Conservation (phyloP, 2,888 invertebrate genomes). For the Synanthedon myopaeformis region DNA sequence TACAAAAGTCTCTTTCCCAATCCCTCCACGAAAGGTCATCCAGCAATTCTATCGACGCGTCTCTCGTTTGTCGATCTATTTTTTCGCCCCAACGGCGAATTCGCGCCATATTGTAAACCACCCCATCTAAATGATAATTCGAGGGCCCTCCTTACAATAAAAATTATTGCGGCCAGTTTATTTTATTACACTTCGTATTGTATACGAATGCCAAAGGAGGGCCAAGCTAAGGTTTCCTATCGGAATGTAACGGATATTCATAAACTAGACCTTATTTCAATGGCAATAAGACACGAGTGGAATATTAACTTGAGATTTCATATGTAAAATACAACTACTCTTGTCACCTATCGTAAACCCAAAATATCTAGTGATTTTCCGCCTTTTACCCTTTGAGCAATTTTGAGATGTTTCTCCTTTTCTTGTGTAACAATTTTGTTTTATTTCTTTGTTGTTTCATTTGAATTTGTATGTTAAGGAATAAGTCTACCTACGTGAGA, state of each 20-base stretch:
- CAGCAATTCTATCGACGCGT: constrained; percentile 49
- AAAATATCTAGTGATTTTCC: constrained; percentile 41
- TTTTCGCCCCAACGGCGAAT: constrained; percentile 39
- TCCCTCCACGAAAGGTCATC: constrained; percentile 30
- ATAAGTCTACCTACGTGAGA: too few relatives aligned
- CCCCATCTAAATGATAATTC: constrained; percentile 70
- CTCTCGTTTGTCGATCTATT: constrained; percentile 37
- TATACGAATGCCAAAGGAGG: constrained; percentile 39
- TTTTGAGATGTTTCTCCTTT: constrained; percentile 17
- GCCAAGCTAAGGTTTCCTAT: constrained; percentile 6
- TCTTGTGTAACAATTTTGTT: too few relatives aligned
- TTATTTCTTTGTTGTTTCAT: too few relatives aligned
- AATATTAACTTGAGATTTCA: too few relatives aligned
- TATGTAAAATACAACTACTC: background rate
- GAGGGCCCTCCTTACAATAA: constrained; percentile 63
- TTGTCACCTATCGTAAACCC: constrained; percentile 34
- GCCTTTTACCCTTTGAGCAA: constrained; percentile 44
- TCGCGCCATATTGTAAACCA: constrained; percentile 58
- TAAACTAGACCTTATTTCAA: too few relatives aligned
- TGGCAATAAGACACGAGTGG: too few relatives aligned
- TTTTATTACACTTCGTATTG: constrained; percentile 68
- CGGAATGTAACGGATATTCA: too few relatives aligned
- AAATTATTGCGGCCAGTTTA: constrained; percentile 68
- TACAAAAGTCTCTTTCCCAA: constrained; percentile 31
- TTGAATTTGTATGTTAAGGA: too few relatives aligned